Evolutionary conservation across 2,888 invertebrate genomes (phyloP).

Genomic region (Corbicula japonica): DNA sequence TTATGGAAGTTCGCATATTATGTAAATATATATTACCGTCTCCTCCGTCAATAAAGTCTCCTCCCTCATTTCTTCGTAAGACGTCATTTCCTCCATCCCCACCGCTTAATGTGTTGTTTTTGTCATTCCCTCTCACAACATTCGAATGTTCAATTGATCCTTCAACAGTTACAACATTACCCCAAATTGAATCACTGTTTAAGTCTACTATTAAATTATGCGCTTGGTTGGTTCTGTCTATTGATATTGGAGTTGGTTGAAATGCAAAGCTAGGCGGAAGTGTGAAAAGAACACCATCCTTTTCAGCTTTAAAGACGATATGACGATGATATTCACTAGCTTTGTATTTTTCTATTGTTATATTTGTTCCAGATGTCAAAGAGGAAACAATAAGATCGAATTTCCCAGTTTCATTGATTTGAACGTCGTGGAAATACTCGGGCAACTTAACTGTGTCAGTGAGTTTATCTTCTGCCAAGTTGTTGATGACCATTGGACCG

Average conservation of each 20-base stretch:
- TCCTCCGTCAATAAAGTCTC: conserved; percentile 13
- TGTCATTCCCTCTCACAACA: neutral
- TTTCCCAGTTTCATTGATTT: neutral
- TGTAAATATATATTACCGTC: no score
- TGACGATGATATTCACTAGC: neutral
- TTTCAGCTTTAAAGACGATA: neutral
- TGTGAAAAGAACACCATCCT: conserved; percentile 10
- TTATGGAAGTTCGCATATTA: no score
- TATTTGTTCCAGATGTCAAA: neutral
- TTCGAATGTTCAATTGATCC: neutral
- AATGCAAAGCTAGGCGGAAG: neutral
- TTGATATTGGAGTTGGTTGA: neutral
- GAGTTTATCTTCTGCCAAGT: conserved; percentile 11
- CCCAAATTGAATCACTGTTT: neutral
- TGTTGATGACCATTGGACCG: conserved; percentile 8
- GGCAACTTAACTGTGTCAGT: conserved; percentile 14
- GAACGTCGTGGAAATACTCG: neutral
- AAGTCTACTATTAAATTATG: conserved; percentile 2
- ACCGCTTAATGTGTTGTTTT: neutral
- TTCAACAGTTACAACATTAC: neutral
- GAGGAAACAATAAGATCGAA: neutral
- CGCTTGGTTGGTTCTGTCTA: neutral
- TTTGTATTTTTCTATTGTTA: conserved; percentile 6
- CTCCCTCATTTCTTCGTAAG: conserved; percentile 9
- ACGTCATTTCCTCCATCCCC: conserved; percentile 19